Evolutionary conservation across 2,888 invertebrate species (phyloP), one percentile per base, ranked within the genome.

Genomic region (Stegana nigrithorax): DNA sequence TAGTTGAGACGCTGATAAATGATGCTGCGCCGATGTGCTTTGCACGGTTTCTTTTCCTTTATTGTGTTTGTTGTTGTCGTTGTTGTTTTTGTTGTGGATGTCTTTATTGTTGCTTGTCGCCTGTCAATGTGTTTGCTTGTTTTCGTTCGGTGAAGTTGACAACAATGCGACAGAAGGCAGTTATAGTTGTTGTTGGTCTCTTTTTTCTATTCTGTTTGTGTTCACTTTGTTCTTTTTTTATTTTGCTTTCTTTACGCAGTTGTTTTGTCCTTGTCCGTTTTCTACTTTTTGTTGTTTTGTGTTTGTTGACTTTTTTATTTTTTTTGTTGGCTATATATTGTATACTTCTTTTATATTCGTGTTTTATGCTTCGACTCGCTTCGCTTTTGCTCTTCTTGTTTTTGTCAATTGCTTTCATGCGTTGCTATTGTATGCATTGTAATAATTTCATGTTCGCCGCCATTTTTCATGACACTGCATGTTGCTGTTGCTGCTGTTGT

Each of bases 391-490:
- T 29, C 4, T 51, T 26, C 67, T 69, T 62, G 63, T 57, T 32
- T 23, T 36, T 29, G 19, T 26, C 36, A 32, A 55, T 36, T 21
- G 36, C 36, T 55, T 55, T 50, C 50, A 50, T 67, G 55, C 27
- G 58, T 26, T 25, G 36, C 63, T 47, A 47, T 59, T 58, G 55
- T 66, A 51, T 65, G 65, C 59, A 62, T 62, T 67, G 65, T 65
- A 64, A 66, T 70, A 70, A 72, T 70, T 70, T 70, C 75, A 72
- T 66, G 79, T 66, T 73, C 72, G 77, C 72, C 79, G 77, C 78
- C 79, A 75, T 75, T 79, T 75, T 75, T 75, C 75, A 75, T 75
- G 75, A 79, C 75, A 79, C 68, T 72, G 78, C 69, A 68, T 73
- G 70, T 78, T 27, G 57, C 21, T 21, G 56, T 26, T 23, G 47